Conservation (phyloP, 64 coral and sea anemone species). For the Montipora cactus region DNA sequence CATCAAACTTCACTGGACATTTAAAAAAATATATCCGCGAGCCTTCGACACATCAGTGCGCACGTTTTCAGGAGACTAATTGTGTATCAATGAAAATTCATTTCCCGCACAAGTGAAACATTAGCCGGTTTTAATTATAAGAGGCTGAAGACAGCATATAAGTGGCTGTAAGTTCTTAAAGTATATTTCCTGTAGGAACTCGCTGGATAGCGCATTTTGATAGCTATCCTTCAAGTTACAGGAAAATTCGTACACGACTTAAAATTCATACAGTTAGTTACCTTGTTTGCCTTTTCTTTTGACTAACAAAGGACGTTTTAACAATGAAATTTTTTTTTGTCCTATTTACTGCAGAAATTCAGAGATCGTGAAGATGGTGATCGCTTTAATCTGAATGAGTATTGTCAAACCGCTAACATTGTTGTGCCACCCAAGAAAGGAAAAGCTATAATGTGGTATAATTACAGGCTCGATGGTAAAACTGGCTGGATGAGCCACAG, state of each 20-base stretch:
- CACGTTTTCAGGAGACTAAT: neutral
- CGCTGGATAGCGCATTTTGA: no score
- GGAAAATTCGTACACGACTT: no score
- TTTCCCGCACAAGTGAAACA: no score
- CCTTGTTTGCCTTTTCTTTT: no score
- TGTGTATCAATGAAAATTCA: no score
- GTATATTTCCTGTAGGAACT: no score
- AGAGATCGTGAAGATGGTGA: constrained; percentile 66
- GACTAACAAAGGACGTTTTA: no score
- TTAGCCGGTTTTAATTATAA: no score
- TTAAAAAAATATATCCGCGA: neutral
- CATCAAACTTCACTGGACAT: neutral
- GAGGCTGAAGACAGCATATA: no score
- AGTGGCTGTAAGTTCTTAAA: no score
- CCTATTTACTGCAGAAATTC: constrained; percentile 26
- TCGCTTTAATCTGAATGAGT: constrained; percentile 60
- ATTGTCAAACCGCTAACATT: constrained; percentile 69
- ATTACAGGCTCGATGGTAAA: constrained; percentile 49
- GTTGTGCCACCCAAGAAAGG: constrained; percentile 71
- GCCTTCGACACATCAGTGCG: neutral
- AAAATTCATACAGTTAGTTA: no score
- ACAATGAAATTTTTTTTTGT: neutral
- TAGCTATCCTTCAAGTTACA: no score
- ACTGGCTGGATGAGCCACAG: constrained; percentile 71
- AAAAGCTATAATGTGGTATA: constrained; percentile 79